Conservation (phyloP, 2,113 vertebrate species). For the Bettongia penicillata region DNA sequence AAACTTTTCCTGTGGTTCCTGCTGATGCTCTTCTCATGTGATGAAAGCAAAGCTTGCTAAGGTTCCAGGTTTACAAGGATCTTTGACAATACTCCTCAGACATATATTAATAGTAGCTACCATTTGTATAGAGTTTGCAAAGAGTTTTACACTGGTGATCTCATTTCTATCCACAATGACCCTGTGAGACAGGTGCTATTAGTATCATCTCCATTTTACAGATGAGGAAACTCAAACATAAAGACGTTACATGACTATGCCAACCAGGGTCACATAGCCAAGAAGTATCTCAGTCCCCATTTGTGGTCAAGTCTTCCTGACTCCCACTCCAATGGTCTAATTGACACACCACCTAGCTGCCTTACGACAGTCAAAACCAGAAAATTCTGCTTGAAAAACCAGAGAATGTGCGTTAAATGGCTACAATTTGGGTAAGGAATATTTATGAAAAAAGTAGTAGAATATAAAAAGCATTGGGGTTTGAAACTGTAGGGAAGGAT, state of each 20-base stretch:
- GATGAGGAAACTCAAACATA: neutral
- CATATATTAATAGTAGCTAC: neutral
- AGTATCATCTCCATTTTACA: neutral
- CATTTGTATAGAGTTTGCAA: neutral
- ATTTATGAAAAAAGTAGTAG: neutral
- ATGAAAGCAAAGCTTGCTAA: constrained; percentile 15
- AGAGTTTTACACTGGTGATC: neutral
- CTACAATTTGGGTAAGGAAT: neutral
- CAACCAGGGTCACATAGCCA: neutral
- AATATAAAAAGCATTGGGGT: neutral
- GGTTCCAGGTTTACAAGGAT: neutral
- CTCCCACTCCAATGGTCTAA: neutral
- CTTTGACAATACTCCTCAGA: neutral
- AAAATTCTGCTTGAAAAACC: neutral
- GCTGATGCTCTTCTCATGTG: constrained; percentile 26
- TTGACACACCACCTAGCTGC: neutral
- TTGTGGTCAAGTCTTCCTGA: neutral
- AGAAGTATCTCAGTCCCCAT: neutral
- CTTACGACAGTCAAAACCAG: neutral
- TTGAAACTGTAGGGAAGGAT: neutral
- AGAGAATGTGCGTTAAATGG: neutral
- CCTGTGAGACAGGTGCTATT: neutral
- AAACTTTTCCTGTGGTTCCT: constrained; percentile 28
- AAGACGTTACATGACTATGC: neutral
- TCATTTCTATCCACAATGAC: neutral